These are phyloP conservation scores for Balaeniceps rex DNA, from an alignment of 2,113 vertebrate genomes.

Conservation along the genomic window DNA sequence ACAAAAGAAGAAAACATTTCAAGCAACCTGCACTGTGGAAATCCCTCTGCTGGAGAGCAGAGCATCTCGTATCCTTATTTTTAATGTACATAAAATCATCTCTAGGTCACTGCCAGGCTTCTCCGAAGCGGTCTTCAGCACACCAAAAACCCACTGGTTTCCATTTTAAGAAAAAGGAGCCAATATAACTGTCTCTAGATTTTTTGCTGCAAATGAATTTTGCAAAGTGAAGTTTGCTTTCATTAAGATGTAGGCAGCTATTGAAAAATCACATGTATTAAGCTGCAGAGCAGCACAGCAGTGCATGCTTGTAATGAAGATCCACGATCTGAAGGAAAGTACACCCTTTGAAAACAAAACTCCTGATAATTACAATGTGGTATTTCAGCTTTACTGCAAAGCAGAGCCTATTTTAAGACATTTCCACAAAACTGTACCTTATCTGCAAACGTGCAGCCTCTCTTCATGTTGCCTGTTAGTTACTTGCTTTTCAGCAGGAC, in stretches of 20 bases:
- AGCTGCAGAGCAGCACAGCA: neutral
- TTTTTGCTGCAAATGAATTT: neutral
- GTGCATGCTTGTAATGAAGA: neutral
- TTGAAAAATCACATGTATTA: neutral
- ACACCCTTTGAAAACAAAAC: neutral
- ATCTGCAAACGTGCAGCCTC: neutral
- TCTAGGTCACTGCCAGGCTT: neutral
- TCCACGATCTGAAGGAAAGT: neutral
- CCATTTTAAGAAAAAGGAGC: neutral
- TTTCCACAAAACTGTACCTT: neutral
- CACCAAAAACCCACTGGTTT: neutral
- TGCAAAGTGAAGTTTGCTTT: neutral
- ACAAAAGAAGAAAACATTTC: neutral
- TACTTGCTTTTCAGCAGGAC: neutral
- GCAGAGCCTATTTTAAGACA: neutral
- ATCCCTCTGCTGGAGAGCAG: constrained; percentile 9
- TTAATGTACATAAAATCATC: neutral
- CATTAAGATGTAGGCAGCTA: neutral
- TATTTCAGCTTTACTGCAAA: neutral
- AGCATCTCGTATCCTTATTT: neutral
- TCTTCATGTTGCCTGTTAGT: neutral
- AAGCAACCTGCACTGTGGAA: neutral
- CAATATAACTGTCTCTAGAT: neutral
- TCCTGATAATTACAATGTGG: neutral
- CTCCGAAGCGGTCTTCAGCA: neutral